Conservation (phyloP, 2,797 vertebrate species). For the Gobio occitaniae region DNA sequence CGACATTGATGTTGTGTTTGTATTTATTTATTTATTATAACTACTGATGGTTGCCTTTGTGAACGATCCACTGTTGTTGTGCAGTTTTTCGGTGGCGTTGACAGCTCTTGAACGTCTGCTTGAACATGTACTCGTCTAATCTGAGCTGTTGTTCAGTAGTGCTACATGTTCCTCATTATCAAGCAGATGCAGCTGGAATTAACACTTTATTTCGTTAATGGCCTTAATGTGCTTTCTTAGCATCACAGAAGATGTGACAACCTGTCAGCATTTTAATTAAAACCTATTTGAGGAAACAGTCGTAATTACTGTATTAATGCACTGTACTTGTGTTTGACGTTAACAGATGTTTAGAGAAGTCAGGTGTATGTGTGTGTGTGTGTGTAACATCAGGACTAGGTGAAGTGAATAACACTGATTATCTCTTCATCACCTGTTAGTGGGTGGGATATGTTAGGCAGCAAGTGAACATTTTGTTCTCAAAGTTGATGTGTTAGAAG, state of each 20-base stretch:
- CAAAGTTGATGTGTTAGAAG: no score
- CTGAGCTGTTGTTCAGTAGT: neutral
- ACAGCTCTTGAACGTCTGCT: neutral
- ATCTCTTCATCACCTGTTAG: no score
- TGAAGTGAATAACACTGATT: no score
- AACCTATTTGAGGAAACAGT: slow-evolving; percentile 5
- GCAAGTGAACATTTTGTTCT: no score
- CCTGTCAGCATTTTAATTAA: slow-evolving; percentile 14
- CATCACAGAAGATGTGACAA: slow-evolving; percentile 11
- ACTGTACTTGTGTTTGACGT: neutral
- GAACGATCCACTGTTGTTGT: neutral
- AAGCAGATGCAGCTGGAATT: neutral
- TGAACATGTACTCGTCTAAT: neutral
- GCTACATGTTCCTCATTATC: neutral
- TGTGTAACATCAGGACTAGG: no score
- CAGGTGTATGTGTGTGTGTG: neutral
- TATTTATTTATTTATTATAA: neutral
- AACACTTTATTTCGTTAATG: slow-evolving; percentile 1
- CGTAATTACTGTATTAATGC: slow-evolving; percentile 15
- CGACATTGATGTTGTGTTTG: neutral
- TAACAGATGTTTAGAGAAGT: slow-evolving; percentile 9
- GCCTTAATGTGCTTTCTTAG: slow-evolving; percentile 22
- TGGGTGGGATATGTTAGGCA: no score
- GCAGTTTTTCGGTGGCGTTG: neutral
- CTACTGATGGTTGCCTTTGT: neutral